These are phyloP conservation scores for Callipepla squamata DNA, from an alignment of 2,113 vertebrate genomes.

Conservation along the genomic window DNA sequence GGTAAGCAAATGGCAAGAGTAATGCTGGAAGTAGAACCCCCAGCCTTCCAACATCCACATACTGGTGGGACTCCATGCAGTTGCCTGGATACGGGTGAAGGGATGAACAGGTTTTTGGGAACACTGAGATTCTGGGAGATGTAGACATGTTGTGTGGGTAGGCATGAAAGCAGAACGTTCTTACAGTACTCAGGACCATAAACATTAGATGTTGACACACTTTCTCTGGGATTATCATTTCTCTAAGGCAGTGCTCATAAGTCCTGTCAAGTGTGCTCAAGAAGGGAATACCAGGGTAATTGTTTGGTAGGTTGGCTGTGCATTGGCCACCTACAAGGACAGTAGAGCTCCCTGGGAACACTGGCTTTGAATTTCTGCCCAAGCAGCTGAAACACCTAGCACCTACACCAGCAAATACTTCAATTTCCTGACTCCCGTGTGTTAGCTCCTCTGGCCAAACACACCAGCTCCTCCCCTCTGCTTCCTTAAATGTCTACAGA, in stretches of 20 bases:
- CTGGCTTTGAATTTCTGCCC: not conserved
- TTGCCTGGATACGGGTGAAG: not conserved
- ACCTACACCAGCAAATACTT: not conserved
- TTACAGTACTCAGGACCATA: not conserved
- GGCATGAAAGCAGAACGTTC: not conserved
- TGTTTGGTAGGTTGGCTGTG: not conserved
- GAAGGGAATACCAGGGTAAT: no score
- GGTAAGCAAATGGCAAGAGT: not conserved
- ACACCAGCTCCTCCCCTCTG: not conserved
- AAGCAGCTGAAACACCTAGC: not conserved
- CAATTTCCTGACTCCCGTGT: not conserved
- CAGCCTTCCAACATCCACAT: not conserved
- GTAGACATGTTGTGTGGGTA: no score
- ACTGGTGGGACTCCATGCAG: not conserved
- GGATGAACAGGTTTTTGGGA: not conserved
- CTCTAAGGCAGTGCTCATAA: not conserved
- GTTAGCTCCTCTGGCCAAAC: not conserved
- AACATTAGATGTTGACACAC: not conserved
- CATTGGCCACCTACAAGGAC: not conserved
- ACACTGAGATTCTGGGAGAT: not conserved
- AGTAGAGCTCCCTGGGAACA: not conserved
- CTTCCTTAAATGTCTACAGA: not conserved
- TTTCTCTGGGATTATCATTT: not conserved
- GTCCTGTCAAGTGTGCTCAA: not conserved
- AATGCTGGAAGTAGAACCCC: not conserved